Base-by-base conservation (phyloP, 2,113 vertebrate species). In the Oreochromis spilurus region DNA sequence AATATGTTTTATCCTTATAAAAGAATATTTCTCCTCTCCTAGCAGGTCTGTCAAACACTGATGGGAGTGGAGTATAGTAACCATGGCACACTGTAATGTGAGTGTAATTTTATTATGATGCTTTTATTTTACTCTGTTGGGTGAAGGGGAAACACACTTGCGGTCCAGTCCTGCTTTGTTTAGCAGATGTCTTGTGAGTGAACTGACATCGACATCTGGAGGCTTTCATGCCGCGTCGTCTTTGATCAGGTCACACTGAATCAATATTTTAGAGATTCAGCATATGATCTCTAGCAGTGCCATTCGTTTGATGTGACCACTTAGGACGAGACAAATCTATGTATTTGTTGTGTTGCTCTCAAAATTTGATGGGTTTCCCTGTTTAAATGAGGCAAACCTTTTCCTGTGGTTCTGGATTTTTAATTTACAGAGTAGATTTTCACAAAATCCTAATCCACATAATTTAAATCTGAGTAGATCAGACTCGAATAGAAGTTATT, bases 41-140 rank as follows among this genome's bases (percentile, higher is more conserved):
- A 31, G 34, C 84, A 92, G 92, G 80, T 90, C 40, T 57, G 53
- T 85, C 29, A 72, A 72, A 82, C 87, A 78, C 91, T 81, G 88
- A 94, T 93, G 50, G 78, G 60, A 87, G 65, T 88, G 89, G 88
- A 94, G 93, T 92, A 88, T 84, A 82, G 65, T 62, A 90, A 84
- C 83, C 84, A 97, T 95, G 95, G 96, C 96, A 54, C 89, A 96
- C 52, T 89, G 87, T 91, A 95, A 95, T 75, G 96, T 96, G 85
- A 96, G 96, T 93, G 19, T 4, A 43, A 9, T 53, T 16, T 13
- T 36, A 14, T 55, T 7, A n/a, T 14, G 3, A 40, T 54, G 53
- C 21, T 57, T 31, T 45, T 5, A 13, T 8, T 84, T 54, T 19
- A 12, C 36, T 55, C 31, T n/a, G 36, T 85, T 82, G 38, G 2